Percentiles rank a stretch among this genome's conserved stretches.
These are phyloP conservation scores for Hymenopus coronatus DNA, from an alignment of 2,888 invertebrate genomes.

Conservation along the genomic window DNA sequence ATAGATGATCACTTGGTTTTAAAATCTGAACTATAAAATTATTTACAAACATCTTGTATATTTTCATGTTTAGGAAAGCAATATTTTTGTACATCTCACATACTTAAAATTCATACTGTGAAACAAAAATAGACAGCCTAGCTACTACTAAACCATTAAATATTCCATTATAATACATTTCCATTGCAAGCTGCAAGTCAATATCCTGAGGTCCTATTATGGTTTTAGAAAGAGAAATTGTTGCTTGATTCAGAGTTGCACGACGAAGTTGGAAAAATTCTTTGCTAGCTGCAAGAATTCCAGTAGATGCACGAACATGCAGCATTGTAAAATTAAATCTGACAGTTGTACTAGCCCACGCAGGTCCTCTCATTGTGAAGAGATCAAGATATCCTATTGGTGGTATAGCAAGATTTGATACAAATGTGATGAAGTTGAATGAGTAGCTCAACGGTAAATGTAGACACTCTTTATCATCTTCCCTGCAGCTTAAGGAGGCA, in stretches of 20 bases:
- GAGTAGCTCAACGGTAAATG: slow-evolving; percentile 82
- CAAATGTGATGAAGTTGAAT: slow-evolving; percentile 91
- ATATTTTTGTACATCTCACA: background rate
- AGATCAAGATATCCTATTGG: slow-evolving; percentile 64
- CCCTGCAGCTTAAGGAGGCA: slow-evolving; percentile 65
- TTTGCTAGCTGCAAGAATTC: slow-evolving; percentile 46
- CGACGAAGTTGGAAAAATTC: slow-evolving; percentile 50
- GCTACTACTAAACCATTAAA: slow-evolving; percentile 82
- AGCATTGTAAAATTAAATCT: slow-evolving; percentile 72
- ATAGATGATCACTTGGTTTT: too few species aligned
- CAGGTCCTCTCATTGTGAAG: slow-evolving; percentile 85
- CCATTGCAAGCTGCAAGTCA: slow-evolving; percentile 83
- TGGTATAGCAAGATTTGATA: slow-evolving; percentile 75
- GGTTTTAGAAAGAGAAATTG: slow-evolving; percentile 68
- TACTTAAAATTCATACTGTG: slow-evolving; percentile 72
- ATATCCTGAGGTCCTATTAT: slow-evolving; percentile 89
- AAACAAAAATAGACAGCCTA: slow-evolving; percentile 80
- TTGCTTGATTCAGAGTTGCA: slow-evolving; percentile 67
- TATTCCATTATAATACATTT: slow-evolving; percentile 67
- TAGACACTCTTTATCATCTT: slow-evolving; percentile 71
- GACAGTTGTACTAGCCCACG: slow-evolving; percentile 61
- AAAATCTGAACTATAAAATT: too few species aligned
- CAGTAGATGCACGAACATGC: slow-evolving; percentile 63
- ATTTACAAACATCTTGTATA: too few species aligned
- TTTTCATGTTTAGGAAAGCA: background rate